phyloP scores from a whole-genome alignment of 30 jellyfish, hydroid and myxozoan species.

The Phacellophora camtschatica region DNA sequence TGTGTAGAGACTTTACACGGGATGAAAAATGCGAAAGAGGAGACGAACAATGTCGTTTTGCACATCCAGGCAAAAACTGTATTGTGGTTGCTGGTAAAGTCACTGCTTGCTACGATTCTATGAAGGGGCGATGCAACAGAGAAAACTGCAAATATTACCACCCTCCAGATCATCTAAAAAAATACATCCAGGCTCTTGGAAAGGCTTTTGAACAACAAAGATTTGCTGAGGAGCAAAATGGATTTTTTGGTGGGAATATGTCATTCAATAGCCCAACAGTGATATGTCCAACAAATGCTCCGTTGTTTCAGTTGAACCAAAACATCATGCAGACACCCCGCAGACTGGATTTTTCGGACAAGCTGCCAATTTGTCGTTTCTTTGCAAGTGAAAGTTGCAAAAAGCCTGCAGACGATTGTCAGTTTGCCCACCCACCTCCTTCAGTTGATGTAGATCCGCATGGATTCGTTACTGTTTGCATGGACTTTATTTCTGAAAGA shows the following conservation, averaged over 20 bases:
- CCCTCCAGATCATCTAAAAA: slow-evolving; percentile 58
- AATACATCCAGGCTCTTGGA: slow-evolving; percentile 53
- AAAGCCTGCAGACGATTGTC: slow-evolving; percentile 53
- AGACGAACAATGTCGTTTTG: slow-evolving; percentile 57
- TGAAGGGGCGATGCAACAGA: slow-evolving; percentile 59
- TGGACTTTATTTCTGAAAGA: slow-evolving; percentile 60
- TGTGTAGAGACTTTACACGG: slow-evolving; percentile 55
- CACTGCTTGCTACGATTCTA: slow-evolving; percentile 56
- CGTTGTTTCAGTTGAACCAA: slow-evolving; percentile 1
- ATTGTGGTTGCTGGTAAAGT: slow-evolving; percentile 39
- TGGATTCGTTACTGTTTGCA: slow-evolving; percentile 80
- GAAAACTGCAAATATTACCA: slow-evolving; percentile 58
- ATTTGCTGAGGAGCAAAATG: slow-evolving; percentile 38
- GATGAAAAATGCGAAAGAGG: slow-evolving; percentile 52
- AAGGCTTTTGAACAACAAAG: slow-evolving; percentile 71
- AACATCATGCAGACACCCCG: slow-evolving; percentile 29
- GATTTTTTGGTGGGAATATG: background rate
- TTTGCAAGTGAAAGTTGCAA: slow-evolving; percentile 44
- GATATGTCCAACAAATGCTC: background rate
- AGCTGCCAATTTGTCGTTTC: slow-evolving; percentile 63
- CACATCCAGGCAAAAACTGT: slow-evolving; percentile 54
- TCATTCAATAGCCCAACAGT: slow-evolving; percentile 30
- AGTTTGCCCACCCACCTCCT: slow-evolving; percentile 72
- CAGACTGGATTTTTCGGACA: slow-evolving; percentile 67
- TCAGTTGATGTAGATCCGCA: slow-evolving; percentile 53